Percentiles rank a stretch among this genome's conserved stretches.
These are phyloP conservation scores for Pocillopora grandis DNA, from an alignment of 92 coral and sea anemone species.

Conservation along the genomic window DNA sequence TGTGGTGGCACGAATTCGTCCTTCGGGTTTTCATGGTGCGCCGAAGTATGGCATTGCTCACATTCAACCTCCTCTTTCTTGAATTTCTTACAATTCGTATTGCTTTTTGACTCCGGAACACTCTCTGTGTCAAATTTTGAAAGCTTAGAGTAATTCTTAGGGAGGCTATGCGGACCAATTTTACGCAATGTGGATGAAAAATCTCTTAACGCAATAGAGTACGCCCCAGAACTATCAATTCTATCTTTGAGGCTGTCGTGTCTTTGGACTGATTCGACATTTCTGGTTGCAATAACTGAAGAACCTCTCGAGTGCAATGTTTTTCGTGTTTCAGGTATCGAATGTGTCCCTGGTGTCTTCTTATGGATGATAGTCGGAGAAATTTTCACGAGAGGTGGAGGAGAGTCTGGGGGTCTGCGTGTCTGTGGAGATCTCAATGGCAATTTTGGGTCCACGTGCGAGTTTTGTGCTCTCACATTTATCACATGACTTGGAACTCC, in stretches of 20 bases:
- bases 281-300: neutral
- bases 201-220: neutral
- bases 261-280: neutral
- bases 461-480: too few species aligned
- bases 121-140: neutral
- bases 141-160: neutral
- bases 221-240: neutral
- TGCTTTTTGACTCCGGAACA: neutral
- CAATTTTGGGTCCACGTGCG: too few species aligned
- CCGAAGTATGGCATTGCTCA: neutral
- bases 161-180: neutral
- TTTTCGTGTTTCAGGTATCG: neutral
- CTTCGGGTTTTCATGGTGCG: neutral
- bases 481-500: neutral
- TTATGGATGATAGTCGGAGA: neutral
- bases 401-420: neutral
- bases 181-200: neutral
- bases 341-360: neutral
- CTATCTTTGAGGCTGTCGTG: neutral
- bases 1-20: neutral
- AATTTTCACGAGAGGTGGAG: constrained; percentile 30
- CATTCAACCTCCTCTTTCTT: neutral
- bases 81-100: neutral
- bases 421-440: too few species aligned
- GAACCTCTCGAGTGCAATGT: neutral